phyloP scores from a whole-genome alignment of 1,140 invertebrate genomes.

The Parasteatoda tepidariorum region DNA sequence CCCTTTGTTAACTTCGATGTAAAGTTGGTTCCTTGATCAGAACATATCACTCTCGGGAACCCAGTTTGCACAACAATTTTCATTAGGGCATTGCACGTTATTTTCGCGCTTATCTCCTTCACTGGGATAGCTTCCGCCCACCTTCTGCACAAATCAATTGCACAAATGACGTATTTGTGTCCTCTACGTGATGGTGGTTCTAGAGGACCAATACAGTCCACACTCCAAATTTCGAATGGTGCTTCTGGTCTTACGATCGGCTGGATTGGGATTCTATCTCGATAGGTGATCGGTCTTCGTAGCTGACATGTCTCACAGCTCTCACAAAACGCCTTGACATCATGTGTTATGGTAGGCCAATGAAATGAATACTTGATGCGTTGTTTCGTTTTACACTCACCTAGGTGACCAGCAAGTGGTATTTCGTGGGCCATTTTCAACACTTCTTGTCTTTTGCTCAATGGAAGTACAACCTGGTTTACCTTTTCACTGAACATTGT shows the following conservation, averaged over 20 bases:
- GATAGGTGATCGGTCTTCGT: not conserved
- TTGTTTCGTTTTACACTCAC: not conserved
- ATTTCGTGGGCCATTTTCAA: not conserved
- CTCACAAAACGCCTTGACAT: not conserved
- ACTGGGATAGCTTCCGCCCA: no score
- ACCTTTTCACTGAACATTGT: not conserved
- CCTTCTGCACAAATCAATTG: no score
- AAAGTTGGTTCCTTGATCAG: not conserved
- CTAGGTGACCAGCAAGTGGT: not conserved
- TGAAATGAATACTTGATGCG: not conserved
- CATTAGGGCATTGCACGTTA: no score
- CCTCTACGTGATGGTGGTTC: not conserved
- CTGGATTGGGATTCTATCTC: not conserved
- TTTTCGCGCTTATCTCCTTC: no score
- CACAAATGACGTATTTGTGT: not conserved
- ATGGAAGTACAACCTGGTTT: not conserved
- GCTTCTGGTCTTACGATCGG: not conserved
- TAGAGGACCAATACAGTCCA: not conserved
- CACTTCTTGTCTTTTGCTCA: not conserved
- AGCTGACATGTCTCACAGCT: not conserved
- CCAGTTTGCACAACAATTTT: no score
- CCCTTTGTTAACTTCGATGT: not conserved
- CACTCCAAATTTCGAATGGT: not conserved
- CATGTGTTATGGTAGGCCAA: not conserved
- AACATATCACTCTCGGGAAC: no score